These are phyloP conservation scores for Zaprionus gabonicus DNA, from an alignment of 1,140 invertebrate genomes.

Conservation along the genomic window DNA sequence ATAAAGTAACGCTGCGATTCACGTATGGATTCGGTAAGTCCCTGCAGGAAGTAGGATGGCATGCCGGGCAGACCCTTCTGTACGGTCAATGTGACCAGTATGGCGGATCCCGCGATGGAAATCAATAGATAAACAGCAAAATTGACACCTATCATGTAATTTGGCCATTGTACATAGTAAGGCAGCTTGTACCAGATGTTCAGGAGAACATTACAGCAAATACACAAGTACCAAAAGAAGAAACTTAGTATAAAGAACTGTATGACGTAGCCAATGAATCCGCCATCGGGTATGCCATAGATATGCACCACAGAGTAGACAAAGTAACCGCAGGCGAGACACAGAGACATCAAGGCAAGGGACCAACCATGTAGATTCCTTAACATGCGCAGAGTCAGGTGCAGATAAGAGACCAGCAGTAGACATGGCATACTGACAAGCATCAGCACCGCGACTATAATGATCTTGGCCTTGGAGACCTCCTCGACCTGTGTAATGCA, in stretches of 20 bases:
- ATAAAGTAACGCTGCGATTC: conserved; percentile 82
- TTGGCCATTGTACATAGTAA: conserved; percentile 56
- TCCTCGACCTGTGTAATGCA: conserved; percentile 78
- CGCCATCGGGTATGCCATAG: conserved; percentile 56
- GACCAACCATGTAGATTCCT: conserved; percentile 74
- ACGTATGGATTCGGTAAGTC: conserved; percentile 77
- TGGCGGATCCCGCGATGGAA: conserved; percentile 59
- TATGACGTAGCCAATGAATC: conserved; percentile 74
- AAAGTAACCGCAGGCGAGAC: conserved; percentile 76
- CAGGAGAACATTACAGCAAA: conserved; percentile 76
- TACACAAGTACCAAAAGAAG: conserved; percentile 78
- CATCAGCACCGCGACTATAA: conserved; percentile 76
- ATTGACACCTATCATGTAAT: conserved; percentile 50
- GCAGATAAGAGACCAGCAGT: conserved; percentile 71
- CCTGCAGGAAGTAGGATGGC: conserved; percentile 82
- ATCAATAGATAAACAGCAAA: conserved; percentile 56
- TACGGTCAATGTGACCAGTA: conserved; percentile 66
- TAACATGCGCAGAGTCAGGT: conserved; percentile 60
- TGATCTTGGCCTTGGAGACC: conserved; percentile 46
- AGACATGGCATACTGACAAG: conserved; percentile 77
- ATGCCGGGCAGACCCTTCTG: conserved; percentile 78
- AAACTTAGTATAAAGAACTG: conserved; percentile 79
- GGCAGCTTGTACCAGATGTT: conserved; percentile 80
- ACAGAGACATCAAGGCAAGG: conserved; percentile 72
- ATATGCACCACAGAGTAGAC: conserved; percentile 80